Percentiles rank a stretch among this genome's conserved stretches.
Conservation (phyloP, 2,113 vertebrate genomes). For the Cisticola juncidis region DNA sequence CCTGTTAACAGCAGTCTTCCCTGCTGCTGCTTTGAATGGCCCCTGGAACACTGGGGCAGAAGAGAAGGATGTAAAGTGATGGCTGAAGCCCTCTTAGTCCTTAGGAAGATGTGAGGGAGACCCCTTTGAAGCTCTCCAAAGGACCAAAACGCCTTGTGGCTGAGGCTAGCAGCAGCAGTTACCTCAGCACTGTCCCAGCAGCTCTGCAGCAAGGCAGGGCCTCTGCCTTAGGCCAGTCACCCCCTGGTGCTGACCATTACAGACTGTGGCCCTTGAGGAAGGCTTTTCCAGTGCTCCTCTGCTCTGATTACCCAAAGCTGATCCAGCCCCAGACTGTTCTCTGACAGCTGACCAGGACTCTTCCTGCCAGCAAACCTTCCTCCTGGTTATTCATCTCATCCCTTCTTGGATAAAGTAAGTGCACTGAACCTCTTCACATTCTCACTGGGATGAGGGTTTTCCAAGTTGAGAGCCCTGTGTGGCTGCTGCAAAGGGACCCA, state of each 20-base stretch:
- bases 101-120: background rate
- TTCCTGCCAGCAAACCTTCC: background rate
- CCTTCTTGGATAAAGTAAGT: background rate
- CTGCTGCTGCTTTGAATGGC: background rate
- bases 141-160: background rate
- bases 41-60: background rate
- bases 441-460: background rate
- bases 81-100: background rate
- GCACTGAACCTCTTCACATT: background rate
- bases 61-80: fast-evolving
- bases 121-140: background rate
- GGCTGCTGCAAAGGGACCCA: background rate
- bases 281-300: background rate
- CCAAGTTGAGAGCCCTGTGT: background rate
- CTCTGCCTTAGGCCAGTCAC: background rate
- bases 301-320: background rate
- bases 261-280: fast-evolving
- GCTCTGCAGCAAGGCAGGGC: background rate
- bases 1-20: background rate
- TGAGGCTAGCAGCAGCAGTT: background rate
- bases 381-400: background rate
- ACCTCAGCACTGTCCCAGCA: background rate
- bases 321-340: background rate
- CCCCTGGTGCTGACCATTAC: background rate
- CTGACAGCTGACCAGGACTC: background rate